These are phyloP conservation scores for Chascanopsetta lugubris DNA, from an alignment of 2,113 vertebrate species.

Conservation along the genomic window DNA sequence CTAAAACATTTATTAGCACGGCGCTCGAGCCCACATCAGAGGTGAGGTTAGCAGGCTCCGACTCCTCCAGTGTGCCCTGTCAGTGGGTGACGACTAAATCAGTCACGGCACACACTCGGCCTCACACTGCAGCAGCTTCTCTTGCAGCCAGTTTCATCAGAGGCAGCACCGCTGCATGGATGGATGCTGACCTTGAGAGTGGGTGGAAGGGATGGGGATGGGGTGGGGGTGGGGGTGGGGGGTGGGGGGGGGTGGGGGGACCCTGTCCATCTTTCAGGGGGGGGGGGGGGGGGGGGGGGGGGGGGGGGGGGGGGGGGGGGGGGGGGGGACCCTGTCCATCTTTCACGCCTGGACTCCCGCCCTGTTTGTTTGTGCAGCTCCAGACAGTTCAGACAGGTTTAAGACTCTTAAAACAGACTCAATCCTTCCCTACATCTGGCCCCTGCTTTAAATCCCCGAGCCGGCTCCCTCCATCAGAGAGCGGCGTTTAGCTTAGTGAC, in stretches of 20 bases:
- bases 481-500: constrained; percentile 46
- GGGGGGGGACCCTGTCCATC: background rate
- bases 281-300: constrained; percentile 22
- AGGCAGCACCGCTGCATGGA: constrained; percentile 14
- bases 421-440: constrained; percentile 74
- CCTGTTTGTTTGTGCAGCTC: constrained; percentile 33
- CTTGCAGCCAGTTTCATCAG: constrained; percentile 56
- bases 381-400: constrained; percentile 73
- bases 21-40: constrained; percentile 52
- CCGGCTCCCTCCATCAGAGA: constrained; percentile 39
- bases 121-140: constrained; percentile 31
- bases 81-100: constrained; percentile 62
- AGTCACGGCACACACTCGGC: constrained; percentile 54
- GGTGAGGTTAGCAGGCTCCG: constrained; percentile 52
- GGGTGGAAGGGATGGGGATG: constrained; percentile 7
- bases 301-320: constrained; percentile 13
- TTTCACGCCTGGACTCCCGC: constrained; percentile 20
- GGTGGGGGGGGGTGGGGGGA: too few relatives aligned
- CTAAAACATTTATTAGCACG: constrained; percentile 73
- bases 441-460: constrained; percentile 57
- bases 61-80: constrained; percentile 58
- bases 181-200: constrained; percentile 29
- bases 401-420: constrained; percentile 74
- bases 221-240: constrained; percentile 8
- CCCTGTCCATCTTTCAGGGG: background rate